phyloP scores from a whole-genome alignment of 2,888 invertebrate species.

The Acanthopleura granulata region DNA sequence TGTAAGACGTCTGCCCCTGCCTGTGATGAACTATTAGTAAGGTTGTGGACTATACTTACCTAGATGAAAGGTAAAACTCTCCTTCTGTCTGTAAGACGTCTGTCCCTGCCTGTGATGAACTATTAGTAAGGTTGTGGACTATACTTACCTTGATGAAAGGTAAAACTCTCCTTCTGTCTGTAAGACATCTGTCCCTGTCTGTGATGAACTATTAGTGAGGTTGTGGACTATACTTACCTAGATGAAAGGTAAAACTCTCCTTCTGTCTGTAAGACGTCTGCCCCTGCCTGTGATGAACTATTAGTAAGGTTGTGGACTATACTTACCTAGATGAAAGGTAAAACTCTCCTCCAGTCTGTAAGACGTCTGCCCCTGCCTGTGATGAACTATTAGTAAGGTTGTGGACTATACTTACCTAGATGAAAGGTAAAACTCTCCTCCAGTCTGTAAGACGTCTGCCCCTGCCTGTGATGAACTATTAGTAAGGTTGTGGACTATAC shows the following conservation, averaged over 20 bases:
- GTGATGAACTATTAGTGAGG: background rate
- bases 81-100: background rate
- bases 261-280: slow-evolving; percentile 74
- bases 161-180: too few species aligned
- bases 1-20: background rate
- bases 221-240: slow-evolving; percentile 72
- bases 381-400: background rate
- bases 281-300: slow-evolving; percentile 35
- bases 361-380: too few species aligned
- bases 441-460: slow-evolving; percentile 66
- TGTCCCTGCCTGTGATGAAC: background rate
- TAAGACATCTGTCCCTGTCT: too few species aligned
- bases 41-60: background rate
- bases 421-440: slow-evolving; percentile 99
- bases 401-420: slow-evolving; percentile 73
- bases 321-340: too few species aligned
- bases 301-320: too few species aligned
- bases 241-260: slow-evolving; percentile 97
- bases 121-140: background rate
- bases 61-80: too few species aligned
- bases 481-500: background rate
- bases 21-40: background rate
- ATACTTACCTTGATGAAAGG: slow-evolving; percentile 75
- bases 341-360: too few species aligned
- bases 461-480: slow-evolving; percentile 34